Evolutionary conservation across 1,140 invertebrate genomes (phyloP), one percentile per base, ranked within the genome.

Genomic region (Drosophila paulistorum): DNA sequence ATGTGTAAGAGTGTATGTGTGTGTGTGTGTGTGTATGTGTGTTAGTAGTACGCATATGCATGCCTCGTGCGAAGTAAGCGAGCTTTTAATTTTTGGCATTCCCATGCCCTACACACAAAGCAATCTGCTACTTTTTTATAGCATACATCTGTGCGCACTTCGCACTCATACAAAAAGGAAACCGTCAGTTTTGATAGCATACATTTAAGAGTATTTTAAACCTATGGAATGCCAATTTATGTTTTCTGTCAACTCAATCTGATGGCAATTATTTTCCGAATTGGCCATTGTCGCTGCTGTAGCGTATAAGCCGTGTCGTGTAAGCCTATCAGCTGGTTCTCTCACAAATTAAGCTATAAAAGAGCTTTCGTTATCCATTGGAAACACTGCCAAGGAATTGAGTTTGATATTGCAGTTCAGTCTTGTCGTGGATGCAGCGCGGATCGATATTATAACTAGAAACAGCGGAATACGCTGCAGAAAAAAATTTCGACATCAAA

Each of bases 341-440:
- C 17, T 68, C 68, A 30, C 30, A 77, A 74, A 78, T 75, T 83
- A 75, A 83, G 81, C 69, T 78, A 65, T 37, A 13, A 55, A 13
- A 57, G 71, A 89, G 84, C 84, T 89, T 89, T 89, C 67, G 80
- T 89, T 90, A 90, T 87, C 86, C 87, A 67, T 84, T 90, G 87
- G 87, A 90, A 90, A 68, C 75, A 67, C 67, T 75, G 77, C 71
- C 74, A 90, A 81, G 82, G 74, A 91, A 81, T 81, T 84, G 79
- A 86, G 90, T 90, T 85, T 79, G 72, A 87, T 91, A 91, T 90
- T 91, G 90, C 90, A 91, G 86, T 91, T 87, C 83, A 91, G 90
- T 91, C 85, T 90, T 86, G 90, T 91, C 90, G 90, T 90, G 90
- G 79, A 81, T 91, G 90, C 90, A 91, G 90, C 77, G 73, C 80